phyloP scores from a whole-genome alignment of 2,797 vertebrate genomes.

The Smutsia temminckii region DNA sequence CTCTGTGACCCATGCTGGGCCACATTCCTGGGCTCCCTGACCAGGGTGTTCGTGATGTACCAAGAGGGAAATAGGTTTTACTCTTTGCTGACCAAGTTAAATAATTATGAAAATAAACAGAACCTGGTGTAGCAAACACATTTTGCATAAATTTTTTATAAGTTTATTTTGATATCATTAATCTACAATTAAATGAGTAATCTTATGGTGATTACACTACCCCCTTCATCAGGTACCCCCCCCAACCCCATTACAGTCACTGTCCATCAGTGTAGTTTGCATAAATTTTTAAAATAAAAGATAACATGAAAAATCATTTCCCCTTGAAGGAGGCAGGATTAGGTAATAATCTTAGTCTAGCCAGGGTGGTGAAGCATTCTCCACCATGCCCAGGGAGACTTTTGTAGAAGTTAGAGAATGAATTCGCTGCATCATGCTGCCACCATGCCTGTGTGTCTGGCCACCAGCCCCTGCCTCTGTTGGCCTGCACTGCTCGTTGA shows the following conservation, averaged over 20 bases:
- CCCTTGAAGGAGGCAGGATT: neutral
- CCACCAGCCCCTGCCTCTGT: fast-evolving
- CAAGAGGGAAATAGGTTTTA: neutral
- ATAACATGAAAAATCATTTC: neutral
- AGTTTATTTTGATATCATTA: no score
- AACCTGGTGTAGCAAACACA: neutral
- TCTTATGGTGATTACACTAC: no score
- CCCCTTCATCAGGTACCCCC: no score
- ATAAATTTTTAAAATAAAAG: neutral
- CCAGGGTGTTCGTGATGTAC: no score
- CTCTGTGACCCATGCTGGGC: fast-evolving
- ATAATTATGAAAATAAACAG: neutral
- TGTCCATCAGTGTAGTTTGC: no score
- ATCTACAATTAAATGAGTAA: no score
- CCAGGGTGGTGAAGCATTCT: neutral
- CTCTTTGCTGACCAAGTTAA: neutral
- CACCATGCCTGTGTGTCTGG: neutral
- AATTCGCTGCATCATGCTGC: neutral
- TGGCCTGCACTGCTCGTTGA: neutral
- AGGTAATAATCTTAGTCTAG: neutral
- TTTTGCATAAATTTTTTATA: neutral
- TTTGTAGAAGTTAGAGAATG: neutral
- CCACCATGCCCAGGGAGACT: neutral
- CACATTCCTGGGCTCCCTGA: fast-evolving
- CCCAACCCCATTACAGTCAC: no score